Base-by-base conservation (phyloP, 2,113 vertebrate genomes). In the Lepisosteus osseus region DNA sequence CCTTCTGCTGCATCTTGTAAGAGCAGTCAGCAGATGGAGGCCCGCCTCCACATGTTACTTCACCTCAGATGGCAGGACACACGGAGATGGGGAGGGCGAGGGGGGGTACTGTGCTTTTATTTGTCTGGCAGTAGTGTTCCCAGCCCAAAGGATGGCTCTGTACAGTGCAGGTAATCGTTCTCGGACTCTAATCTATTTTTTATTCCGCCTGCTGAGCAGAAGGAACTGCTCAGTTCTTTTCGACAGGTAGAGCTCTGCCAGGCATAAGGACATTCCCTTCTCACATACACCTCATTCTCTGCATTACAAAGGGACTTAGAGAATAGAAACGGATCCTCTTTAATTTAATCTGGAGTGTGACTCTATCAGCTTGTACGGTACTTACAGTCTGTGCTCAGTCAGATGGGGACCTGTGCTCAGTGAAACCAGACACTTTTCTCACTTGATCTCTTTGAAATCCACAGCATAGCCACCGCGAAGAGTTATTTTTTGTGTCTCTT, bases 31-130 rank as follows among this genome's bases (percentile, higher is more conserved):
- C 91, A 92, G 89, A 92, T 91, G 91, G 90, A 88, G 83, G 82
- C 87, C 86, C 85, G 84, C 91, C 89, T 89, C 89, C 89, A 86
- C 88, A 90, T 88, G 86, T 86, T 90, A 89, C 88, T 88, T 91
- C 87, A 89, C 88, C 88, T 91, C 89, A 88, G 86, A 91, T 90
- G 88, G 87, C 80, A 77, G 84, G 62, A 40, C 45, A 55, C 4
- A 56, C 13, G 9, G 63, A 42, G 70, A 62, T 56, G 14, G 40
- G 68, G 54, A 14, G 42, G 13, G 17, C 4, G 44, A 54, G 15
- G 63, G 41, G 42, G 64, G 41, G 15, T 68, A 11, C 40, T 63
- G 15, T 6, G 17, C 62, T 64, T 29, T 11, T 7, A 13, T 47
- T 47, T 67, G 43, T n/a, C 15, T 17, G 8, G 15, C 12, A 40